Conservation (phyloP, 1,140 invertebrate genomes). For the Pseudomyrmex gracilis region DNA sequence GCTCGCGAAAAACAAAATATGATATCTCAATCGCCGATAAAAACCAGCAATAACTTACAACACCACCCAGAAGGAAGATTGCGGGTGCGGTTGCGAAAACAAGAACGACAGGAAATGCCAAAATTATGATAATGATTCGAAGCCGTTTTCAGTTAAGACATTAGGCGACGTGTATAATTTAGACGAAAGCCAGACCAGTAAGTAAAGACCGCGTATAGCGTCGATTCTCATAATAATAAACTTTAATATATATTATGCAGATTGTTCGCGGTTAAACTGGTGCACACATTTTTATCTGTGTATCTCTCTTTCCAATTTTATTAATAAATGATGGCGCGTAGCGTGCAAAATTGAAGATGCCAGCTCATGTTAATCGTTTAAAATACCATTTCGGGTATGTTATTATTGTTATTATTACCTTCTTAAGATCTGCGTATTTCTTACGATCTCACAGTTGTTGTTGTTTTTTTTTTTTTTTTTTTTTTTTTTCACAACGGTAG, state of each 20-base stretch:
- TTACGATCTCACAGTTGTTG: not conserved
- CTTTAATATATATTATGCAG: conserved; percentile 83
- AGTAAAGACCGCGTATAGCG: conserved; percentile 78
- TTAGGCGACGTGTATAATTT: conserved; percentile 84
- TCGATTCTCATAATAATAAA: conserved; percentile 81
- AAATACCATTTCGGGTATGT: conserved; percentile 27
- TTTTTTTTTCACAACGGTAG: not conserved
- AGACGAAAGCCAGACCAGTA: conserved; percentile 79
- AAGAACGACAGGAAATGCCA: conserved; percentile 80
- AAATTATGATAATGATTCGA: conserved; percentile 85
- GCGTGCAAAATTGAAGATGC: conserved; percentile 47
- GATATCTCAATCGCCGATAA: conserved; percentile 83
- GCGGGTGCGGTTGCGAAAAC: conserved; percentile 77
- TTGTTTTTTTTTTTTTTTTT: too few species aligned
- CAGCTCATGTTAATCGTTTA: conserved; percentile 42
- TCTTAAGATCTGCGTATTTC: conserved; percentile 30
- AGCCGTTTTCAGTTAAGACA: conserved; percentile 85
- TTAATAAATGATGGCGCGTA: conserved; percentile 56
- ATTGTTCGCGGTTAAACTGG: conserved; percentile 69
- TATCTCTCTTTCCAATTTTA: conserved; percentile 62
- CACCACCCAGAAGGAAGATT: conserved; percentile 84
- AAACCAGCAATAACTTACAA: conserved; percentile 81
- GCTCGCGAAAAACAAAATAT: conserved; percentile 29
- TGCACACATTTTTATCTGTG: conserved; percentile 63
- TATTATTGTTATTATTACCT: conserved; percentile 41